These are phyloP conservation scores for Prorops nasuta DNA, from an alignment of 1,140 invertebrate species.

Conservation along the genomic window DNA sequence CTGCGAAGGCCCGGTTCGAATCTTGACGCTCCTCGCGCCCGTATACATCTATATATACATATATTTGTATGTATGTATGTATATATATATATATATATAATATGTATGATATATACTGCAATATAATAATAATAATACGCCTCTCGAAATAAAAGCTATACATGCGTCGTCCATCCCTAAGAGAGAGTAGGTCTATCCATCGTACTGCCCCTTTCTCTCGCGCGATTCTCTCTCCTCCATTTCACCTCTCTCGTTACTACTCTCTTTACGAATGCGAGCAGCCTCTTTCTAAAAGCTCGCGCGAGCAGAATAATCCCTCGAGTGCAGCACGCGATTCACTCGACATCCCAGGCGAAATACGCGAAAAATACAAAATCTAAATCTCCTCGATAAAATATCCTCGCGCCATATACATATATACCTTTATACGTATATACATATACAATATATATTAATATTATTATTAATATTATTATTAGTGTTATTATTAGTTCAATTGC, in stretches of 20 bases:
- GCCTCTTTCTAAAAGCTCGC: too few relatives aligned
- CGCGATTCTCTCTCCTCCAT: neutral
- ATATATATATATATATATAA: conserved; percentile 33
- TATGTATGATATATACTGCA: conserved; percentile 14
- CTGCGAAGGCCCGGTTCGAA: conserved; percentile 21
- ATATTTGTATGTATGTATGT: conserved; percentile 20
- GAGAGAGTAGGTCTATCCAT: conserved; percentile 19
- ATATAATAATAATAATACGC: conserved; percentile 38
- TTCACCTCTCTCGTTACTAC: conserved; percentile 1
- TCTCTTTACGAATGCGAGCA: too few relatives aligned
- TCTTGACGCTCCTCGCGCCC: too few relatives aligned
- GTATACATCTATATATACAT: too few relatives aligned
- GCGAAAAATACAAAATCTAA: conserved; percentile 52
- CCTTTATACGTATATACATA: conserved; percentile 11
- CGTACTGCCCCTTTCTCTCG: neutral
- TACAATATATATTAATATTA: conserved; percentile 29
- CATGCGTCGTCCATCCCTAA: conserved; percentile 36
- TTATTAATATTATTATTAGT: conserved; percentile 31
- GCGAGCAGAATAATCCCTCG: too few relatives aligned
- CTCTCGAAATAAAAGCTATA: conserved; percentile 34
- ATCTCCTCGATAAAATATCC: conserved; percentile 48
- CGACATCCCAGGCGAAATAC: conserved; percentile 35
- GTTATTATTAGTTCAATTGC: conserved; percentile 42
- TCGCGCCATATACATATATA: conserved; percentile 24
- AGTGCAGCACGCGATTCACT: too few relatives aligned